Evolutionary conservation across 2,888 invertebrate genomes (phyloP), one percentile per base, ranked within the genome.

Genomic region (Melitaea athalia): DNA sequence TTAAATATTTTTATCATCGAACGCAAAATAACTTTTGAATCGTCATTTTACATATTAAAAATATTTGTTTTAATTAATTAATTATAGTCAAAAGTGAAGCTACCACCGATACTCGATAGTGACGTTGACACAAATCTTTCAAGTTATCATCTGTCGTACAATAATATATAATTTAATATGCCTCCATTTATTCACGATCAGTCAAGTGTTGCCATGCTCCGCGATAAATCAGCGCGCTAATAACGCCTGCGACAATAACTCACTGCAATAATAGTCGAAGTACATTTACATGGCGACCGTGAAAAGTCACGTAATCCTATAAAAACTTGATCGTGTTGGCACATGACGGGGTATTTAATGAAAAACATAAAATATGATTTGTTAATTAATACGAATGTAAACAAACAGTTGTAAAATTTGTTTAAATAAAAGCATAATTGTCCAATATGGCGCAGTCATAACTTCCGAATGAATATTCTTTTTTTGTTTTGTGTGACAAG

Each of bases 141-240:
- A 45, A 63, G n/a, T 15, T 53, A 43, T 53, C 43, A 45, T 45
- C 42, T 31, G 14, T 43, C 5, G 14, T 3, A 38, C 14, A 33
- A n/a, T 55, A 38, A 55, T 55, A 33, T 60, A 68, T 31, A 53
- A 60, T 53, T 60, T 68, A 60, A 64, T 57, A 61, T 61, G 43
- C 50, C 68, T 50, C 61, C 50, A 64, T 70, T 66, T 64, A 61
- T 61, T 61, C 50, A 63, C 59, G 52, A 63, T 24, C 62, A 47
- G 64, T 65, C 71, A 67, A 75, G 70, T 73, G 73, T 72, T 73
- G 74, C 72, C 75, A 71, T 66, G 70, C 67, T 55, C 55, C 69
- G 68, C 68, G 71, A 71, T 74, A 72, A 75, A 75, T 74, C 74
- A 67, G 63, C 63, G 69, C 69, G 68, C 67, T 71, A 70, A 67